These are phyloP conservation scores for Hemistola chrysoprasaria DNA, from an alignment of 2,888 invertebrate genomes.

Conservation along the genomic window DNA sequence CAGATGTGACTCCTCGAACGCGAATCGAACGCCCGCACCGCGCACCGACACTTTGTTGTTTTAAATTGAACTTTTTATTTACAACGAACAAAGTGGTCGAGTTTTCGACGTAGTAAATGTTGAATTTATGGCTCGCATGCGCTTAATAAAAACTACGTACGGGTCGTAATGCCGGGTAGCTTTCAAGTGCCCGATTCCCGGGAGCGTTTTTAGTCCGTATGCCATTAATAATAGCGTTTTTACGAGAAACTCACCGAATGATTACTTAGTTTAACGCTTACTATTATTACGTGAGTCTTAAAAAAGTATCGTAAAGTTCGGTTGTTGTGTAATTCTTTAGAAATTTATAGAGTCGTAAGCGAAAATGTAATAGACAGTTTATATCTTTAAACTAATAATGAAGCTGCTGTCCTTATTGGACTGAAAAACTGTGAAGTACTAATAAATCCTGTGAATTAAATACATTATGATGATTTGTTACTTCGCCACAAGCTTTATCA, in stretches of 20 bases:
- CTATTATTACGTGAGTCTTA: constrained; percentile 30
- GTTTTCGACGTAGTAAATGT: constrained; percentile 62
- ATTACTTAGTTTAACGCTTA: constrained; percentile 40
- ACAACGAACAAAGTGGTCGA: constrained; percentile 58
- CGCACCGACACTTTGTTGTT: constrained; percentile 56
- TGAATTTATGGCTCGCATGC: constrained; percentile 63
- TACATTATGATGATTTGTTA: no score
- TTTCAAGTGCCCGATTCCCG: constrained; percentile 42
- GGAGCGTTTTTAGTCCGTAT: constrained; percentile 38
- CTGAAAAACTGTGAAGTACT: no score
- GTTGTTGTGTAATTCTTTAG: constrained; percentile 19
- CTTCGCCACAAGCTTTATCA: not conserved
- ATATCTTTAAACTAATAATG: no score
- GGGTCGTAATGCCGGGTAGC: constrained; percentile 40
- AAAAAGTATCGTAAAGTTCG: constrained; percentile 24
- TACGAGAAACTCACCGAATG: constrained; percentile 36
- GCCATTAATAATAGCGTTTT: constrained; percentile 42
- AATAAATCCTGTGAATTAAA: no score
- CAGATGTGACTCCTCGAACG: constrained; percentile 56
- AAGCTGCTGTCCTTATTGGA: no score
- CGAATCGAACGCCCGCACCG: constrained; percentile 37
- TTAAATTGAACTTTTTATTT: constrained; percentile 69
- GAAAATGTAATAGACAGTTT: not conserved
- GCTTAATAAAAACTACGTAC: constrained; percentile 63
- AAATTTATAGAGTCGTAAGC: constrained; percentile 5